Conservation (phyloP, 1,140 invertebrate genomes). For the Drosophila azteca region DNA sequence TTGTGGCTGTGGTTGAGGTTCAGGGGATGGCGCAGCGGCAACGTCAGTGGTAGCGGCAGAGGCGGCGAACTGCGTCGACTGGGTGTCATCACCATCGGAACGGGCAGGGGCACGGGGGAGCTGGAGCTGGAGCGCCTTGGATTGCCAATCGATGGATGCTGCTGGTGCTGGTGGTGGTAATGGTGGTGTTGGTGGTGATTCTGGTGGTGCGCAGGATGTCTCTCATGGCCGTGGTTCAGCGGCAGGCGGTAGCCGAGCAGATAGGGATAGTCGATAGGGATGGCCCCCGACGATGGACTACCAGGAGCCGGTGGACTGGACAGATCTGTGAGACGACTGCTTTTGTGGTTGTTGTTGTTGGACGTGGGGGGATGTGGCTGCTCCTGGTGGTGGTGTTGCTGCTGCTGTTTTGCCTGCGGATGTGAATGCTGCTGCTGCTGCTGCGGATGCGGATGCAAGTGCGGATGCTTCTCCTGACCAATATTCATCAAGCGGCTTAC, state of each 20-base stretch:
- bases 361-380: neutral
- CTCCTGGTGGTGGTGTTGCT: neutral
- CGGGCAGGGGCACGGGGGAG: slow-evolving; percentile 22
- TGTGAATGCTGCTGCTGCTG: slow-evolving; percentile 32
- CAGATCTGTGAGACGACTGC: neutral
- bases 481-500: slow-evolving; percentile 73
- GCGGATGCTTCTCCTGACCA: slow-evolving; percentile 69
- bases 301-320: slow-evolving; percentile 5
- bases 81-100: slow-evolving; percentile 87
- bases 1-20: slow-evolving; percentile 22
- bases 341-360: neutral
- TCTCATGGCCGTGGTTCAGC: slow-evolving; percentile 48
- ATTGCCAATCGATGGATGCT: slow-evolving; percentile 1
- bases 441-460: slow-evolving; percentile 52
- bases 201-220: slow-evolving; percentile 6
- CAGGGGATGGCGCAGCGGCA: slow-evolving; percentile 35
- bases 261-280: slow-evolving; percentile 32
- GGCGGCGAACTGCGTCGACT: slow-evolving; percentile 87
- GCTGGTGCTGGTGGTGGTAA: neutral
- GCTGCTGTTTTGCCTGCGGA: slow-evolving; percentile 14
- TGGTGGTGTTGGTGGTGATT: slow-evolving; percentile 17
- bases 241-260: slow-evolving; percentile 56
- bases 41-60: slow-evolving; percentile 27
- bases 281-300: slow-evolving; percentile 15
- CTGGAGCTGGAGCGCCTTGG: slow-evolving; percentile 19